Evolutionary conservation across 2,113 vertebrate species (phyloP).

Genomic region (Hemiprocne comata): DNA sequence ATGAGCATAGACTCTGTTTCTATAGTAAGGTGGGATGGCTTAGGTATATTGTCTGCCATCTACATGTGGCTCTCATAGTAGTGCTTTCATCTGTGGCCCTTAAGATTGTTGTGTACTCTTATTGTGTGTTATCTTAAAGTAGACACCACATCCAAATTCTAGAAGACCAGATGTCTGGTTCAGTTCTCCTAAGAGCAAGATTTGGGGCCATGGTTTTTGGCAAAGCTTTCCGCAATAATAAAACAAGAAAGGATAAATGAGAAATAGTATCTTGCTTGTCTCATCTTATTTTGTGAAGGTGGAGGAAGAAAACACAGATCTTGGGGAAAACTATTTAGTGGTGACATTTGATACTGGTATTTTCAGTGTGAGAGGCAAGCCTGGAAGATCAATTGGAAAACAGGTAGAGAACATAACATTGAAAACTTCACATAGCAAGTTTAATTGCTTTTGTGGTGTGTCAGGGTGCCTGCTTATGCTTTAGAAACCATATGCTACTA

Average conservation of each 20-base stretch:
- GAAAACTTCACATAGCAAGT: background rate
- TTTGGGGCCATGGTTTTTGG: background rate
- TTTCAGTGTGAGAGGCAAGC: background rate
- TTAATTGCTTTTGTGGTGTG: background rate
- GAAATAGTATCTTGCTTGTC: background rate
- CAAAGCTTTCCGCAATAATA: background rate
- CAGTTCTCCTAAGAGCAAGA: background rate
- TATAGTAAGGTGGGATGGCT: background rate
- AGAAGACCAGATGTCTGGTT: background rate
- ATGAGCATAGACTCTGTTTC: background rate
- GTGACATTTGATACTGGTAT: background rate
- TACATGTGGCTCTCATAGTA: background rate
- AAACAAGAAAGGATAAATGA: background rate
- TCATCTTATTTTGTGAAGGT: background rate
- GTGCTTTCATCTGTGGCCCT: background rate
- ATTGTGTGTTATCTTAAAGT: background rate
- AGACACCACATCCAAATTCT: background rate
- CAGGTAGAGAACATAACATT: background rate
- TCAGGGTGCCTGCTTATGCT: constrained; percentile 21
- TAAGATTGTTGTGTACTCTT: background rate
- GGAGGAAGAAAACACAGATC: background rate
- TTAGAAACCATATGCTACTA: constrained; percentile 49
- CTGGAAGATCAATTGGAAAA: background rate
- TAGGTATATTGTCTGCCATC: background rate
- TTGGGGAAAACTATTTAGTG: background rate